Evolutionary conservation across 2,888 invertebrate species (phyloP).

Genomic region (Sthenelais limicola): DNA sequence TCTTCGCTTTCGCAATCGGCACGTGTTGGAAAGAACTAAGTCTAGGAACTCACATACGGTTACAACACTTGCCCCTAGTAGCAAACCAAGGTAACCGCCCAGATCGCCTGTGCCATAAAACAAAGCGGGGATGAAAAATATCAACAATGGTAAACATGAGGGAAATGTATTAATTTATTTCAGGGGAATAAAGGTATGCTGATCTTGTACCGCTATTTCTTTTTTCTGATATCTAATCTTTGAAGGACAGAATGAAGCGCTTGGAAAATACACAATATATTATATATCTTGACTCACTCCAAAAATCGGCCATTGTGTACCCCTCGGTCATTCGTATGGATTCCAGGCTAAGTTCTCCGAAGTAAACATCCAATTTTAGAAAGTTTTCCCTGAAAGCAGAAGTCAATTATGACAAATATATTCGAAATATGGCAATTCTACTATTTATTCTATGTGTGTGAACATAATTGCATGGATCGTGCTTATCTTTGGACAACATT

Average conservation of each 20-base stretch:
- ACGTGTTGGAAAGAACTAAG: neutral
- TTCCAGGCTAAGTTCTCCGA: conserved; percentile 48
- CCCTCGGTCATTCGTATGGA: conserved; percentile 23
- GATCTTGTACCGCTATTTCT: too few species aligned
- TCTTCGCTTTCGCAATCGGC: neutral
- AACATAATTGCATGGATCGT: too few species aligned
- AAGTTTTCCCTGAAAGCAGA: conserved; percentile 48
- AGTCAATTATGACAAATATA: too few species aligned
- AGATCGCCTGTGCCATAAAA: neutral
- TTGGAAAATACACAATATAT: too few species aligned
- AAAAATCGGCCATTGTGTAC: conserved; percentile 45
- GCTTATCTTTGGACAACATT: too few species aligned
- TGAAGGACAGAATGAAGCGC: too few species aligned
- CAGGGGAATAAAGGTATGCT: too few species aligned
- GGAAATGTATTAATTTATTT: neutral
- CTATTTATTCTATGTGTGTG: too few species aligned
- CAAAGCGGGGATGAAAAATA: neutral
- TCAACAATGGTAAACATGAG: neutral
- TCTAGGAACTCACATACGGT: neutral
- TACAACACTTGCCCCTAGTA: neutral
- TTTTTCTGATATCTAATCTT: too few species aligned
- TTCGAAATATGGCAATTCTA: too few species aligned
- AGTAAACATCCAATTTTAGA: conserved; percentile 46
- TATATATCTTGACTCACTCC: conserved; percentile 48
- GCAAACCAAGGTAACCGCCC: conserved; percentile 6